Evolutionary conservation across 1,140 invertebrate species (phyloP), one percentile per base, ranked within the genome.

Genomic region (Akabosia matsudoensis): DNA sequence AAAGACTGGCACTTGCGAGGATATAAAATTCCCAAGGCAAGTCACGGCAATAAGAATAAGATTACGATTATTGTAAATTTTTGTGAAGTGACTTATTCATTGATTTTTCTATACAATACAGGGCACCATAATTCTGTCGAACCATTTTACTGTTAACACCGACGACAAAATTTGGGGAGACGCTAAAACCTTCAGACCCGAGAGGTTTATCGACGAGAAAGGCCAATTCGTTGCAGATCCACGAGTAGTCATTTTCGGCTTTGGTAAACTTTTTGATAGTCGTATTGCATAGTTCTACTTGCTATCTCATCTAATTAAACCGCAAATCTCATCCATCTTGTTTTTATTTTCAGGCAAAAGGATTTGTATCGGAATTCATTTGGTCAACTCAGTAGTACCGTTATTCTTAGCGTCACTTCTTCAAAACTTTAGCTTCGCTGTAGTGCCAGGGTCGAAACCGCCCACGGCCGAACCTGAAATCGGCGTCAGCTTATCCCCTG

Each of bases 11-110:
- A 84, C 0, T 84, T 94, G 3, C 85, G 87, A 75, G 92, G 92
- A 64, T 91, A 91, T 81, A 85, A 86, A 76, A 92, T 94, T 85
- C 92, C 92, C 64, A 92, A 93, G 85, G 91, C 45, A 67, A 16
- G 22, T 67, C 61, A 16, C 33, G 10, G 34, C 33, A 37, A 22
- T 70, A 16, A 56, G 13, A 61, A 4, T 22, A 4, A 61, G 7
- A 3, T 24, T 4, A 13, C 7, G 10, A 61, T 14, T n/a, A n/a
- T 61, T 13, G n/a, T 22, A 61, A 4, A 14, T 61, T 14, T 61
- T 13, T 10, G 26, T 13, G 3, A 24, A n/a, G n/a, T n/a, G n/a
- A n/a, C n/a, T n/a, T 73, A 16, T 45, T 45, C 67, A 70, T 70
- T 28, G 7, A 16, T 13, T 14, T 70, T 70, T 28, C 3, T 72